Conservation (phyloP, 2,888 invertebrate species). For the Amiota minor region DNA sequence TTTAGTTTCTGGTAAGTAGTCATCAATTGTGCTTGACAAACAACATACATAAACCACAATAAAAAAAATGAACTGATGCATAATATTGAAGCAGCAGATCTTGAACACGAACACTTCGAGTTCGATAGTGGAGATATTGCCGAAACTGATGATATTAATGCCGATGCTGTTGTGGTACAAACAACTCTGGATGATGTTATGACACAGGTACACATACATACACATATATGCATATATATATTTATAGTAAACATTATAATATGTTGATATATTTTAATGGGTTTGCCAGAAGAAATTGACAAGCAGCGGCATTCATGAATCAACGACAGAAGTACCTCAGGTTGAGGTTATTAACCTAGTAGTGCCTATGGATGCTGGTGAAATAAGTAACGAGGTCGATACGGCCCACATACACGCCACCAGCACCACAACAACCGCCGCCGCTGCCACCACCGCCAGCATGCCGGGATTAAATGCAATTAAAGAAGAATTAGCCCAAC, state of each 20-base stretch:
- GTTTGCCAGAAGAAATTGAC: constrained; percentile 66
- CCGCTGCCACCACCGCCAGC: neutral
- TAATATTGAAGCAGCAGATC: constrained; percentile 41
- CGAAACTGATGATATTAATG: constrained; percentile 47
- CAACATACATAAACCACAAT: too few relatives aligned
- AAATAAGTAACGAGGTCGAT: constrained; percentile 64
- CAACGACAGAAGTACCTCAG: constrained; percentile 43
- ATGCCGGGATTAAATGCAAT: constrained; percentile 66
- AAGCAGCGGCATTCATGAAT: constrained; percentile 56
- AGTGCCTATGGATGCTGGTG: constrained; percentile 71
- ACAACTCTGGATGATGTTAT: constrained; percentile 67
- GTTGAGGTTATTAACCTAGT: constrained; percentile 70
- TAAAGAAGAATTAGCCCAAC: constrained; percentile 67
- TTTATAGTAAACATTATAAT: constrained; percentile 12
- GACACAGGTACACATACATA: constrained; percentile 59
- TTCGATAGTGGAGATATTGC: constrained; percentile 34
- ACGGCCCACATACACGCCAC: constrained; percentile 51
- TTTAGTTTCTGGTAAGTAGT: constrained; percentile 48
- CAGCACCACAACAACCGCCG: constrained; percentile 18
- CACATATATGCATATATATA: neutral
- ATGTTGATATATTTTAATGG: constrained; percentile 1
- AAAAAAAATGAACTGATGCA: constrained; percentile 27
- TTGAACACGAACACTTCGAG: constrained; percentile 54
- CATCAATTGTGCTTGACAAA: constrained; percentile 32
- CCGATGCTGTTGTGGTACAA: constrained; percentile 61